Percentiles rank a stretch among this genome's conserved stretches.
phyloP scores from a whole-genome alignment of 2,888 invertebrate genomes.

The Mongoloraphidia duomilia region DNA sequence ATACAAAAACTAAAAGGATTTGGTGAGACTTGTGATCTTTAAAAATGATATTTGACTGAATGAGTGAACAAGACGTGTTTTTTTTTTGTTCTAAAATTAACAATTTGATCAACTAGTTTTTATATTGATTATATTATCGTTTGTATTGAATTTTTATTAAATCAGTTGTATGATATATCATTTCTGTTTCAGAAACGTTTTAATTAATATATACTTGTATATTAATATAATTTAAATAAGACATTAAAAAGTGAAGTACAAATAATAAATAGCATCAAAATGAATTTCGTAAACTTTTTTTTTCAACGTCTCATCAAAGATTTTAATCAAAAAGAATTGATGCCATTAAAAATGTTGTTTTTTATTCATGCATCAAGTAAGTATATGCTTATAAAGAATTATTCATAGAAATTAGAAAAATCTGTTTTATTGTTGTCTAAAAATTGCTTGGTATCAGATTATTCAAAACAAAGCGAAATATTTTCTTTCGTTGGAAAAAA shows the following conservation, averaged over 20 bases:
- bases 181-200: background rate
- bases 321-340: slow-evolving; percentile 53
- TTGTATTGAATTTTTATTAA: too few species aligned
- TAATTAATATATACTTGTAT: background rate
- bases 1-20: too few species aligned
- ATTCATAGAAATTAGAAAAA: background rate
- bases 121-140: too few species aligned
- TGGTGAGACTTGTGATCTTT: too few species aligned
- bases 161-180: too few species aligned
- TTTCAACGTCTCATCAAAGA: slow-evolving; percentile 53
- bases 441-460: background rate
- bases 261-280: slow-evolving; percentile 25
- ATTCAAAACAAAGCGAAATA: background rate
- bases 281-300: slow-evolving; percentile 45
- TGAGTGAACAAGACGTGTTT: too few species aligned
- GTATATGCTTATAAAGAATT: slow-evolving; percentile 22
- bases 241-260: slow-evolving; percentile 9
- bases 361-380: slow-evolving; percentile 68
- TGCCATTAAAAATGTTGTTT: slow-evolving; percentile 60
- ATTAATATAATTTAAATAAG: slow-evolving; percentile 1
- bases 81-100: too few species aligned
- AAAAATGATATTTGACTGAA: too few species aligned
- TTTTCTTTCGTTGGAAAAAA: background rate
- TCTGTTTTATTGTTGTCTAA: background rate
- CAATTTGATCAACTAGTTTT: too few species aligned